Base-by-base conservation (phyloP, 1,140 invertebrate genomes). In the Vanessa tameamea region DNA sequence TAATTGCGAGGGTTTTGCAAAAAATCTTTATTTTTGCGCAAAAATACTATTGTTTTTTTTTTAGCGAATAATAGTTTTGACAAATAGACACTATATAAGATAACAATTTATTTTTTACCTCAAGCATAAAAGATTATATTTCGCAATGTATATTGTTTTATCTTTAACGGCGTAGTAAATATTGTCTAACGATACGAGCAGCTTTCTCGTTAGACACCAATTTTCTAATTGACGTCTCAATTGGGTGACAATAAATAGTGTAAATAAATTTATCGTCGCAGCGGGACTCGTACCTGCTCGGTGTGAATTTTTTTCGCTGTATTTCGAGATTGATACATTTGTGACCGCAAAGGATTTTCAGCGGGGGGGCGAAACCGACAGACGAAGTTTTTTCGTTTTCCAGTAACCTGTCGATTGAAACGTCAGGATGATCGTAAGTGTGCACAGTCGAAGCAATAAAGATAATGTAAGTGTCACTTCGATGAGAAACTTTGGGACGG, bases 271-370 rank as follows among this genome's bases (percentile, higher is more conserved):
- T 75, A 85, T 82, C 77, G 43, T 64, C 89, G 15, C 87, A 90
- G 88, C 88, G 70, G 84, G 89, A 15, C 64, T 61, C 69, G 68
- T 86, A 81, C 83, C 79, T 82, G 78, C 64, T 78, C 78, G 77
- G 77, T 77, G 70, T 74, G 59, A 64, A 73, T 78, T 82, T 83
- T 82, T 79, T 79, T 77, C 47, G 23, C 15, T 59, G 13, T 8
- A 16, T 14, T 53, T 64, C 51, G 51, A 84, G 85, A 87, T 90
- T 87, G 88, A 91, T 89, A 90, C 87, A 83, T 89, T 91, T 88
- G 82, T 76, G 80, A 90, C 89, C 89, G 89, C 89, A 91, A 89
- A 87, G 81, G 77, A 74, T 77, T 82, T 85, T 47, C 88, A 85
- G 86, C 87, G 78, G 89, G 89, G 89, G 86, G 26, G 74, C 26